A percentile compares a stretch with the other conserved stretches of the same genome.
These are phyloP conservation scores for Chalcosyrphus nemorum DNA, from an alignment of 2,888 invertebrate species.

Conservation along the genomic window DNA sequence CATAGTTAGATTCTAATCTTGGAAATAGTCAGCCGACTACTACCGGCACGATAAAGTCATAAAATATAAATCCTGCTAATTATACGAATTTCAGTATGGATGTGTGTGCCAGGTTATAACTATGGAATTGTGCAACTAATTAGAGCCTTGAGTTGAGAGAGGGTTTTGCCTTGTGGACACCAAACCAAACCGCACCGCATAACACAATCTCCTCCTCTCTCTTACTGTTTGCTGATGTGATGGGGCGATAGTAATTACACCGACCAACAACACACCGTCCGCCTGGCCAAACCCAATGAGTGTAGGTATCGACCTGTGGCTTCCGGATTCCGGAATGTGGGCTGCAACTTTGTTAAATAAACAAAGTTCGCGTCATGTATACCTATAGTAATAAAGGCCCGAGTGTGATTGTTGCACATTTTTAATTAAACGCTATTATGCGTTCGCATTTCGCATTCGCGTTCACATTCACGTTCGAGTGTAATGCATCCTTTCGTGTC, in stretches of 20 bases:
- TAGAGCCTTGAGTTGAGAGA: slow-evolving; percentile 58
- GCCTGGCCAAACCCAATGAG: slow-evolving; percentile 32
- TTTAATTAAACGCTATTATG: slow-evolving; percentile 47
- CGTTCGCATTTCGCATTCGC: no score
- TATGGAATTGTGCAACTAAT: slow-evolving; percentile 66
- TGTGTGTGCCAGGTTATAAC: slow-evolving; percentile 19
- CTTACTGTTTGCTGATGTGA: slow-evolving; percentile 60
- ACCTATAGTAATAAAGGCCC: neutral
- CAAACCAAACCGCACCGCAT: neutral
- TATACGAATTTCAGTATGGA: slow-evolving; percentile 66
- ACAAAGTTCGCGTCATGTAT: slow-evolving; percentile 47
- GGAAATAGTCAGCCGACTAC: slow-evolving; percentile 34
- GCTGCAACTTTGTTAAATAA: slow-evolving; percentile 50
- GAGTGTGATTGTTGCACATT: slow-evolving; percentile 18
- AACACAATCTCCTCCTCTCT: slow-evolving; percentile 57
- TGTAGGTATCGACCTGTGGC: slow-evolving; percentile 60
- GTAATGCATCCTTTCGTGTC: slow-evolving; percentile 20
- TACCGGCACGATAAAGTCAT: slow-evolving; percentile 70
- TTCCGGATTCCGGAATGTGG: slow-evolving; percentile 57
- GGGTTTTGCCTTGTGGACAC: slow-evolving; percentile 6
- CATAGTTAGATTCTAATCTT: slow-evolving; percentile 62
- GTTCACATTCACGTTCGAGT: slow-evolving; percentile 43
- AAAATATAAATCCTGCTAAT: slow-evolving; percentile 73
- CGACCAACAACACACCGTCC: slow-evolving; percentile 24
- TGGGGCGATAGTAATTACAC: slow-evolving; percentile 62